A percentile compares a stretch with the other conserved stretches of the same genome.
Conservation (phyloP, 2,888 invertebrate genomes). For the Hemistola chrysoprasaria region DNA sequence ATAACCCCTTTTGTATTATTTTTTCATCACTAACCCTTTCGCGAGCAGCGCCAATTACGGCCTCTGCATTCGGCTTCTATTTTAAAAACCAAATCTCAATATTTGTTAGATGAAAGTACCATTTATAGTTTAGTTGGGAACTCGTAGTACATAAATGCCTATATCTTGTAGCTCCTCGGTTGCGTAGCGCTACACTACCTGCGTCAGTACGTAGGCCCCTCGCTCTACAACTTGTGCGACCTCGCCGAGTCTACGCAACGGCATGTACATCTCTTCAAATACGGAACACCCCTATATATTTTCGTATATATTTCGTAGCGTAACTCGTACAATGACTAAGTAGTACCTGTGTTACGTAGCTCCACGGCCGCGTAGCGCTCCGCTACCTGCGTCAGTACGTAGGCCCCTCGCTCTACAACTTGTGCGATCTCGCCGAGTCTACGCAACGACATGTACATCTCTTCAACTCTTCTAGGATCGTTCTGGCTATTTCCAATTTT, state of each 20-base stretch:
- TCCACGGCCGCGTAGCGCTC: conserved; percentile 55
- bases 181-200: conserved; percentile 54
- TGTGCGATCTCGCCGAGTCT: conserved; percentile 47
- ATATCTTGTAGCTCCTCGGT: conserved; percentile 60
- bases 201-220: conserved; percentile 50
- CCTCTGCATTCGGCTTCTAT: too few species aligned
- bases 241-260: conserved; percentile 34
- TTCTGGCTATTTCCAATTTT: conserved; percentile 61
- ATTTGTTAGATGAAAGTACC: too few species aligned
- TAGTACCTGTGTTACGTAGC: too few species aligned
- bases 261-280: conserved; percentile 61
- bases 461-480: conserved; percentile 65
- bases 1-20: too few species aligned
- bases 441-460: conserved; percentile 47
- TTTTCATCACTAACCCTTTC: too few species aligned
- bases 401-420: conserved; percentile 53
- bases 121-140: too few species aligned
- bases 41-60: too few species aligned
- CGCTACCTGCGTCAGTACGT: conserved; percentile 53
- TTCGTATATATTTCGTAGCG: too few species aligned
- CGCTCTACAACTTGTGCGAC: conserved; percentile 59
- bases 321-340: too few species aligned
- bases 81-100: too few species aligned
- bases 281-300: too few species aligned
- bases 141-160: too few species aligned